Conservation (phyloP, 2,113 vertebrate species). For the Cephalophus harveyi region DNA sequence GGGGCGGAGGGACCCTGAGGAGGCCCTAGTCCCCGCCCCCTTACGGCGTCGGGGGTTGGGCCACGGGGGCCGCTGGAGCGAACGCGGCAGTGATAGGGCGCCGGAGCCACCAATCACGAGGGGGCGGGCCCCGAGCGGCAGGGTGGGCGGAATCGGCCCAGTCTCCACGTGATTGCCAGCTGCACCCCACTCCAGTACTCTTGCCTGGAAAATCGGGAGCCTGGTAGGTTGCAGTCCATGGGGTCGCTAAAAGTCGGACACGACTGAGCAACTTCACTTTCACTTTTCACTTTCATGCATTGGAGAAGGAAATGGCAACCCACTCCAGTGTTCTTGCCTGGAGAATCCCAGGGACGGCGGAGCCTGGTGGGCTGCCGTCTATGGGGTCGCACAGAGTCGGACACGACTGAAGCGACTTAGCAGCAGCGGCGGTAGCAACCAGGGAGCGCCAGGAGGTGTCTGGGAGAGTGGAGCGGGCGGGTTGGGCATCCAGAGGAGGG, state of each 20-base stretch:
- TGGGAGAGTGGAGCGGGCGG: fast-evolving
- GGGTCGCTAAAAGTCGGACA: no score
- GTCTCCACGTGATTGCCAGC: not conserved
- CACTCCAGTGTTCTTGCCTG: no score
- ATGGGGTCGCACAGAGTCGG: no score
- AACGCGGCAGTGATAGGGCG: not conserved
- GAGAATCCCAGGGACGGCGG: no score
- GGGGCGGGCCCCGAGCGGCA: not conserved
- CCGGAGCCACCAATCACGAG: not conserved
- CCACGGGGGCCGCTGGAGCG: no score
- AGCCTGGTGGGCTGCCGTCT: no score
- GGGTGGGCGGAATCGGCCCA: not conserved
- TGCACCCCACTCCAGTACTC: not conserved
- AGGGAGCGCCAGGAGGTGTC: not conserved
- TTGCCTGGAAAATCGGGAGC: no score
- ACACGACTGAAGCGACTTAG: no score
- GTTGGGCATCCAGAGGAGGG: not conserved
- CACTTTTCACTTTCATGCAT: no score
- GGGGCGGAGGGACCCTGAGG: not conserved
- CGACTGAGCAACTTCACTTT: no score
- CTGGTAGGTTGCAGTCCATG: no score
- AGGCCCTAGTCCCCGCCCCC: not conserved
- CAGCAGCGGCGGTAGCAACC: not conserved
- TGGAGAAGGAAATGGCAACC: no score
- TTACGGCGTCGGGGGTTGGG: not conserved